Base-by-base conservation (phyloP, 2,888 invertebrate species). In the Polydesmus complanatus region DNA sequence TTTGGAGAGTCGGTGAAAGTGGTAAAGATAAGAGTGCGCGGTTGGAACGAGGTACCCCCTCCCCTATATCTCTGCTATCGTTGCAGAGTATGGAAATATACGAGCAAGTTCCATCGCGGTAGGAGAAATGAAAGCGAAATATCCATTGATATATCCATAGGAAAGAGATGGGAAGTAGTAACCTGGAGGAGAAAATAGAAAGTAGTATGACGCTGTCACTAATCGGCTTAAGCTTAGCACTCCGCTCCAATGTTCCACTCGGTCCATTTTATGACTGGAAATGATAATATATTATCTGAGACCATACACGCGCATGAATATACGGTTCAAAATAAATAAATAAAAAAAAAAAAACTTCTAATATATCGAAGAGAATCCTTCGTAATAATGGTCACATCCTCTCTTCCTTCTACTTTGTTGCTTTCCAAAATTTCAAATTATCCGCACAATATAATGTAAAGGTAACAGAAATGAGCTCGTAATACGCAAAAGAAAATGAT, bases 111-210 rank as follows among this genome's bases (percentile, higher is more conserved):
- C 37, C 37, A 37, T 37, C 37, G 62, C 53, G 53, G 58, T 23
- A 61, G 63, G 62, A 63, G 65, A 57, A 60, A 62, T 61, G 66
- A 64, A 64, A 61, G 65, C 65, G 63, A 62, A 64, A 64, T 61
- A 55, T 37, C 14, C 37, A 37, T 37, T 8, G 37, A 8, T 37
- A 14, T 37, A 37, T 37, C 37, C 37, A 37, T 37, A 8, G 37
- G 14, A 37, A 14, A 5, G 37, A 37, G 14, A 37, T 37, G 37
- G 37, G 14, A 37, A 5, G 37, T n/a, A 37, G 37, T 14, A 14
- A 37, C 37, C 37, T 37, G 37, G 53, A 50, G 51, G 54, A 62
- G 62, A 63, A 60, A 63, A 63, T 60, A 54, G 56, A 60, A 64
- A 56, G 47, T n/a, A n/a, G n/a, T 56, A 56, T 47, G 56, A 56